A percentile compares a stretch with the other conserved stretches of the same genome.
These are phyloP conservation scores for Dipodomys spectabilis DNA, from an alignment of 2,113 vertebrate genomes.

Conservation along the genomic window DNA sequence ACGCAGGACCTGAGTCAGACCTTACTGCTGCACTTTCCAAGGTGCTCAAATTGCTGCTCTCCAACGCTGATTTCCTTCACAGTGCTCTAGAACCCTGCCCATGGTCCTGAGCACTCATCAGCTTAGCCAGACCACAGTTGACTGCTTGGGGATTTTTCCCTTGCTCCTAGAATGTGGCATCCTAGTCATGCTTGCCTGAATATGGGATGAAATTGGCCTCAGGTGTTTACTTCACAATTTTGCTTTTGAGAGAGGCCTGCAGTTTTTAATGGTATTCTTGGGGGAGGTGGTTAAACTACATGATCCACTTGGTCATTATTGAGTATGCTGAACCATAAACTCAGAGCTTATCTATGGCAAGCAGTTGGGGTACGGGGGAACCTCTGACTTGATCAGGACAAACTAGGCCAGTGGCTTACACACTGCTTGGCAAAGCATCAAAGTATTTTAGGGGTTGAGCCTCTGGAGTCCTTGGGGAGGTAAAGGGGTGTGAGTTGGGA, in stretches of 20 bases:
- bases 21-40: constrained; percentile 79
- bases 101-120: constrained; percentile 65
- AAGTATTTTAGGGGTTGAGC: constrained; percentile 60
- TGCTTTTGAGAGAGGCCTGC: constrained; percentile 75
- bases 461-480: constrained; percentile 70
- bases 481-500: background rate
- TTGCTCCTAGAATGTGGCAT: constrained; percentile 79
- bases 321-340: constrained; percentile 60
- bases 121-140: constrained; percentile 69
- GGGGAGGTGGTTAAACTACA: constrained; percentile 67
- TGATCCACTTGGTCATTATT: constrained; percentile 56
- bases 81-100: constrained; percentile 76
- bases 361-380: constrained; percentile 58
- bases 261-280: constrained; percentile 73
- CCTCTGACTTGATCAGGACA: constrained; percentile 78
- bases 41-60: constrained; percentile 81
- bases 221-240: constrained; percentile 80
- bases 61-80: constrained; percentile 52
- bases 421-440: constrained; percentile 71
- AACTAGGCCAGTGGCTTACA: constrained; percentile 79
- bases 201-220: constrained; percentile 79
- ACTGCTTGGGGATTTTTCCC: constrained; percentile 68
- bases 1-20: constrained; percentile 80
- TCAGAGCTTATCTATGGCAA: constrained; percentile 71
- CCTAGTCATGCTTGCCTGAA: constrained; percentile 63